A percentile compares a stretch with the other conserved stretches of the same genome.
Conservation (phyloP, 1,140 invertebrate genomes). For the Papilio glaucus region DNA sequence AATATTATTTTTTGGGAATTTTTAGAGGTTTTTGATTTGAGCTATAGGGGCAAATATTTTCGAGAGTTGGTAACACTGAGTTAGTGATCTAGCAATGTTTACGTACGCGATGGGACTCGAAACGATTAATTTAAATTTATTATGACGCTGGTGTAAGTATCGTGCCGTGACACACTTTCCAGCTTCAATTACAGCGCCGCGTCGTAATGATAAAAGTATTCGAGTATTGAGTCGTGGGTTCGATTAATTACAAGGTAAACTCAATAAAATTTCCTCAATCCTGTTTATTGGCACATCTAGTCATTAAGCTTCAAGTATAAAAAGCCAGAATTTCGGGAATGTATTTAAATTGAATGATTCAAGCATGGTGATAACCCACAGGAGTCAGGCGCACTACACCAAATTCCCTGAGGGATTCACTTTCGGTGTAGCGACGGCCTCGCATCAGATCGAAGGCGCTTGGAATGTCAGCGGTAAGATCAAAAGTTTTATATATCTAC, state of each 20-base stretch:
- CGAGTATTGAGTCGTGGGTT: background rate
- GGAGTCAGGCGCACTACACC: constrained; percentile 57
- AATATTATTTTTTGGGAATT: no score
- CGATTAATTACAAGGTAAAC: background rate
- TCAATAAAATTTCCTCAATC: background rate
- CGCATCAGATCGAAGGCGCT: constrained; percentile 86
- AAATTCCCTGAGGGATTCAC: constrained; percentile 84
- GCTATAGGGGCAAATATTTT: no score
- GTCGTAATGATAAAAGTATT: background rate
- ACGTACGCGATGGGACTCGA: constrained; percentile 6
- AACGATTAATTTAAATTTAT: background rate
- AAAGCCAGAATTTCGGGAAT: no score
- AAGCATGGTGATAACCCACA: constrained; percentile 33
- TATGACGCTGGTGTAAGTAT: background rate
- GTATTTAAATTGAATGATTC: no score
- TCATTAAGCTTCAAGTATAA: no score
- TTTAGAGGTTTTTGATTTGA: no score
- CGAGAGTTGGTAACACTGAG: no score
- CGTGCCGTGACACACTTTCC: background rate
- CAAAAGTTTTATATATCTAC: background rate
- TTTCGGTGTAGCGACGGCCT: constrained; percentile 84
- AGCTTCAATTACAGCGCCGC: background rate
- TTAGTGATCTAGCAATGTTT: background rate
- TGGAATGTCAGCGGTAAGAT: constrained; percentile 85
- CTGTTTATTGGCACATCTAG: background rate